phyloP scores from a whole-genome alignment of 2,113 vertebrate species.

The Trogon melanurus region DNA sequence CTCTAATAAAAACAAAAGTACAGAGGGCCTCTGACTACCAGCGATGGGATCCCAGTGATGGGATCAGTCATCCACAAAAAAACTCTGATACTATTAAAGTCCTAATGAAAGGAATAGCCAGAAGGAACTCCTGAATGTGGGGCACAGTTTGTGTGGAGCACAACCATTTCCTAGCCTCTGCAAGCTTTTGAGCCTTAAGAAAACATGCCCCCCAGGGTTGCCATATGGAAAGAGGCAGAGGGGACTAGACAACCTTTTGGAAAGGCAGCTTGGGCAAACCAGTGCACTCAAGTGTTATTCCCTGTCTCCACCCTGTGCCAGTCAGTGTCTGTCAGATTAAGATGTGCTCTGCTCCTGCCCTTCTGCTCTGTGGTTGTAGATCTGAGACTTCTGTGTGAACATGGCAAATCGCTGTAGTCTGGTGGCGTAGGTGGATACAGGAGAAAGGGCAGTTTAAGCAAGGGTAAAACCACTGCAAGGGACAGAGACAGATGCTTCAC shows the following conservation, averaged over 20 bases:
- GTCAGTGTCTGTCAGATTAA: slow-evolving; percentile 11
- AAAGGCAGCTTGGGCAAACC: slow-evolving; percentile 23
- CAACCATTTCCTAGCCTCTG: not conserved
- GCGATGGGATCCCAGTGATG: slow-evolving; percentile 26
- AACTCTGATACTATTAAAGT: slow-evolving; percentile 44
- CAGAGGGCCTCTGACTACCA: slow-evolving; percentile 50
- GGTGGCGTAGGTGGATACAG: not conserved
- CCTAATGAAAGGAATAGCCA: slow-evolving; percentile 54
- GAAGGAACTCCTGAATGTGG: slow-evolving; percentile 34
- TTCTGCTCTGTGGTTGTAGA: not conserved
- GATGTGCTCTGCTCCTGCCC: not conserved
- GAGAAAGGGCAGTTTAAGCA: not conserved
- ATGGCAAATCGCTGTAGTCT: not conserved
- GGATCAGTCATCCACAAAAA: slow-evolving; percentile 56
- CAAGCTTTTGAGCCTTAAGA: slow-evolving; percentile 40
- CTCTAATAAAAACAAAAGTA: slow-evolving; percentile 66
- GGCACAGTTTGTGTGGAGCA: slow-evolving; percentile 5
- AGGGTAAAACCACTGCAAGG: not conserved
- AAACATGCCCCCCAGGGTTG: slow-evolving; percentile 27
- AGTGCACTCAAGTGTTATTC: not conserved
- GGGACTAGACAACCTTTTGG: not conserved
- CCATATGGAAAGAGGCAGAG: slow-evolving; percentile 24
- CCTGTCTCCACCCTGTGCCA: not conserved
- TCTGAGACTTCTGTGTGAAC: not conserved
- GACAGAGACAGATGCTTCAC: not conserved